These are phyloP conservation scores for Erythrolamprus reginae DNA, from an alignment of 2,113 vertebrate genomes.

Conservation along the genomic window DNA sequence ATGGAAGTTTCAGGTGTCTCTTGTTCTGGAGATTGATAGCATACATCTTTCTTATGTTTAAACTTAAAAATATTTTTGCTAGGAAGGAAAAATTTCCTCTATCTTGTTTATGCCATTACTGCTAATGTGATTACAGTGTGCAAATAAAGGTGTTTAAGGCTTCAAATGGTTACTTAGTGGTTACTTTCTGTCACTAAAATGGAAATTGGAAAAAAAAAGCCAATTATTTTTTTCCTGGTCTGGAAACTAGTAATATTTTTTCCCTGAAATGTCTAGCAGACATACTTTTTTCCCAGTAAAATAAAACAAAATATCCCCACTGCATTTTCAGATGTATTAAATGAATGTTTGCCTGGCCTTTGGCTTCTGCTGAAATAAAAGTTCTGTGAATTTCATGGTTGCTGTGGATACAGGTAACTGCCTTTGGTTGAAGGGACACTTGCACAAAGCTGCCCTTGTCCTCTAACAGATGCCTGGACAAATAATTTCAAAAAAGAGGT, in stretches of 20 bases:
- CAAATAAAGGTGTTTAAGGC: background rate
- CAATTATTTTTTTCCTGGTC: background rate
- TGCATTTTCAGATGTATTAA: constrained; percentile 7
- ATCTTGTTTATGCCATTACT: background rate
- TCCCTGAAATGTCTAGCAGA: background rate
- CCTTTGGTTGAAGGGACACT: constrained; percentile 3
- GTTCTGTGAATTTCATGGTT: constrained; percentile 24
- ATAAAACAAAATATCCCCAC: background rate
- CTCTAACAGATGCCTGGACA: background rate
- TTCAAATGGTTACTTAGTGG: background rate
- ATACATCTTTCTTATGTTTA: background rate
- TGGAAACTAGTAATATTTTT: background rate
- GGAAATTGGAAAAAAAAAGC: background rate
- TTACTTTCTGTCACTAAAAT: background rate
- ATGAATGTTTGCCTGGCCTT: constrained; percentile 26
- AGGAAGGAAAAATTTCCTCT: background rate
- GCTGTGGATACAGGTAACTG: constrained; percentile 25
- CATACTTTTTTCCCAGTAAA: background rate
- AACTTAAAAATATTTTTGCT: background rate
- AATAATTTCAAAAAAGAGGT: constrained; percentile 15
- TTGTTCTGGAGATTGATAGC: background rate
- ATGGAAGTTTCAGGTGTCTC: background rate
- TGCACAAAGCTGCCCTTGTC: constrained; percentile 25
- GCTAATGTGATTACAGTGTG: background rate
- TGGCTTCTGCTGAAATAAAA: constrained; percentile 23